Conservation (phyloP, 2,888 invertebrate species). For the Corbicula japonica region DNA sequence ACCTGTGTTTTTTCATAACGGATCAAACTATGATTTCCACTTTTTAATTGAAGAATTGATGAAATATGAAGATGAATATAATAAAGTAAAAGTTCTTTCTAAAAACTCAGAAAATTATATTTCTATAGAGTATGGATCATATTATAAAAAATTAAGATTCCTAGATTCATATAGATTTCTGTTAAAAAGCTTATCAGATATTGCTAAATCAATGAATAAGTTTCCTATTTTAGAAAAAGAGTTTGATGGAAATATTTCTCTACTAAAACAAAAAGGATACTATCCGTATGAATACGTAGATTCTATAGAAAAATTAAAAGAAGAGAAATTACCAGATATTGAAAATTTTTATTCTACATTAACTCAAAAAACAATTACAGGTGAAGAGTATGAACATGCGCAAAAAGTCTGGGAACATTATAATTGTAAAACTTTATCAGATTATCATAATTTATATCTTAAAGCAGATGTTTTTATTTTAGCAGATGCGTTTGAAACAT, state of each 20-base stretch:
- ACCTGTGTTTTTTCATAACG: slow-evolving; percentile 54
- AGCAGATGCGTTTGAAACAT: slow-evolving; percentile 37
- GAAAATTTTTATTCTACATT: slow-evolving; percentile 34
- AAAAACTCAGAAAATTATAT: too few relatives aligned
- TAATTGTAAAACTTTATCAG: slow-evolving; percentile 46
- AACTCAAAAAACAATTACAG: slow-evolving; percentile 29
- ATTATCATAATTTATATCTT: slow-evolving; percentile 52
- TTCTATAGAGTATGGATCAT: slow-evolving; percentile 42
- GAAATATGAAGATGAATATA: slow-evolving; percentile 2
- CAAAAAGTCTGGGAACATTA: slow-evolving; percentile 8
- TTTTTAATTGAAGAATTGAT: slow-evolving; percentile 50
- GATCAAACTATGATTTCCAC: slow-evolving; percentile 48
- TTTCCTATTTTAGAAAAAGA: slow-evolving; percentile 37
- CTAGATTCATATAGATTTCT: too few relatives aligned
- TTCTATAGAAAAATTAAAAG: slow-evolving; percentile 40
- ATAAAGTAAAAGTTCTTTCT: too few relatives aligned
- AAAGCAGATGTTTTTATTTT: slow-evolving; percentile 47
- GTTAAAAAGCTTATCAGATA: slow-evolving; percentile 34
- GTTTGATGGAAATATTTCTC: background rate
- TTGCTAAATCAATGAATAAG: slow-evolving; percentile 32
- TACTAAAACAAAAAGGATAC: background rate
- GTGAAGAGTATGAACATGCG: slow-evolving; percentile 23
- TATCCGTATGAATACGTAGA: slow-evolving; percentile 34
- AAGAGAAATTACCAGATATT: slow-evolving; percentile 32
- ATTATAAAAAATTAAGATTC: slow-evolving; percentile 49